phyloP scores from a whole-genome alignment of 2,888 invertebrate species.

The Imbricaverruca yamaguchii region DNA sequence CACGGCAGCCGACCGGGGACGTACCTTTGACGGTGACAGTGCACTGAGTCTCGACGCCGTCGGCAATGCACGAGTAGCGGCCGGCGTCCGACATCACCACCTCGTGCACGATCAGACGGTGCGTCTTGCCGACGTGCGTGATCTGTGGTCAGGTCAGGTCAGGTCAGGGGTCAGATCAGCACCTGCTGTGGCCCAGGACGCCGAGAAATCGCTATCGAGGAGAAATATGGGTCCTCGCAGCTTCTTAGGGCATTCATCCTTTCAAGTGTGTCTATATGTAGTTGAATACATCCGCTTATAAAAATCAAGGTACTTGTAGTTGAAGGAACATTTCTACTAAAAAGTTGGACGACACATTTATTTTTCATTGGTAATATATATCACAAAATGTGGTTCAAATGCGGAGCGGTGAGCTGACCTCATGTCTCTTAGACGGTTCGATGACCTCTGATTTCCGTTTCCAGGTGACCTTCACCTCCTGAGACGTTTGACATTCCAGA shows the following conservation, averaged over 20 bases:
- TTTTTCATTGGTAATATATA: too few relatives aligned
- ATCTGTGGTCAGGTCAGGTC: constrained; percentile 51
- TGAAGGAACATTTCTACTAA: too few relatives aligned
- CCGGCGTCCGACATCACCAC: constrained; percentile 64
- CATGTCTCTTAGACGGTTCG: constrained; percentile 42
- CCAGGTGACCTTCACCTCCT: constrained; percentile 25
- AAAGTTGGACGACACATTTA: too few relatives aligned
- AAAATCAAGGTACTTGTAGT: too few relatives aligned
- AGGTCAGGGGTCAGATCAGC: too few relatives aligned
- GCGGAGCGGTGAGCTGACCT: constrained; percentile 55
- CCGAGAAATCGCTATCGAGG: too few relatives aligned
- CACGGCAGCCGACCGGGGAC: not conserved
- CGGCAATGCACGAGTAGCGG: constrained; percentile 76
- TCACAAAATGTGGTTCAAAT: too few relatives aligned
- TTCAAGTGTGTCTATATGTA: too few relatives aligned
- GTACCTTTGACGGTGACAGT: constrained; percentile 61
- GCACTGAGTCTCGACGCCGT: constrained; percentile 67
- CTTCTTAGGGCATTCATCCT: too few relatives aligned
- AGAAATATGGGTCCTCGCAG: too few relatives aligned
- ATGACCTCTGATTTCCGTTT: not conserved
- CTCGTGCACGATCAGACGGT: constrained; percentile 63
- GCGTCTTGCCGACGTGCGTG: constrained; percentile 62
- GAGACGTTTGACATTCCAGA: constrained; percentile 53
- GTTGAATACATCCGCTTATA: too few relatives aligned
- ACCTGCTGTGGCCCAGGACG: too few relatives aligned